These are phyloP conservation scores for Noctua janthina DNA, from an alignment of 2,888 invertebrate genomes.

Conservation along the genomic window DNA sequence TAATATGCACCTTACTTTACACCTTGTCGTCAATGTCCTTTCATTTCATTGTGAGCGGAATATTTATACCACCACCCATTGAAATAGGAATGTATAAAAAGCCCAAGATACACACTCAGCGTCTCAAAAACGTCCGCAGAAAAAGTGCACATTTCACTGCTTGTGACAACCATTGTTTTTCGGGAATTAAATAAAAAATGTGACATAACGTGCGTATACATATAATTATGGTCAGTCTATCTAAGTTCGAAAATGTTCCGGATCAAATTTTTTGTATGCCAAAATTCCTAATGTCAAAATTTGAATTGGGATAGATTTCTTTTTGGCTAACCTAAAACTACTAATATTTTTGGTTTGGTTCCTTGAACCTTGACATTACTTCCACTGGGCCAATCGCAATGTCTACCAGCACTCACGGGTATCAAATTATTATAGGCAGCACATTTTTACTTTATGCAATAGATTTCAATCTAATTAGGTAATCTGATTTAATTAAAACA, in stretches of 20 bases:
- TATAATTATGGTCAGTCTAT: no score
- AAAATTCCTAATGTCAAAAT: no score
- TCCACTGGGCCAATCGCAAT: neutral
- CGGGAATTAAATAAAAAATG: no score
- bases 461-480: constrained; percentile 12
- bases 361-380: constrained; percentile 9
- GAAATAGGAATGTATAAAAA: no score
- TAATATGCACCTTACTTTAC: constrained; percentile 3
- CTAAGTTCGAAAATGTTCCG: no score
- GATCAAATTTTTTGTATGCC: no score
- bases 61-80: neutral
- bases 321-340: neutral
- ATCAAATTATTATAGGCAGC: constrained; percentile 13
- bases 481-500: constrained; percentile 1
- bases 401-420: constrained; percentile 14
- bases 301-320: neutral
- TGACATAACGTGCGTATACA: no score
- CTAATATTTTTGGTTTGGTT: neutral
- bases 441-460: neutral
- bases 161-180: no score
- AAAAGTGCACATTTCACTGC: no score
- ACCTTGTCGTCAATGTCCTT: neutral
- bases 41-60: neutral
- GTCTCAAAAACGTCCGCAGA: no score
- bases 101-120: no score